A percentile compares a stretch with the other conserved stretches of the same genome.
phyloP scores from a whole-genome alignment of 2,113 vertebrate species.

The Miniopterus natalensis region DNA sequence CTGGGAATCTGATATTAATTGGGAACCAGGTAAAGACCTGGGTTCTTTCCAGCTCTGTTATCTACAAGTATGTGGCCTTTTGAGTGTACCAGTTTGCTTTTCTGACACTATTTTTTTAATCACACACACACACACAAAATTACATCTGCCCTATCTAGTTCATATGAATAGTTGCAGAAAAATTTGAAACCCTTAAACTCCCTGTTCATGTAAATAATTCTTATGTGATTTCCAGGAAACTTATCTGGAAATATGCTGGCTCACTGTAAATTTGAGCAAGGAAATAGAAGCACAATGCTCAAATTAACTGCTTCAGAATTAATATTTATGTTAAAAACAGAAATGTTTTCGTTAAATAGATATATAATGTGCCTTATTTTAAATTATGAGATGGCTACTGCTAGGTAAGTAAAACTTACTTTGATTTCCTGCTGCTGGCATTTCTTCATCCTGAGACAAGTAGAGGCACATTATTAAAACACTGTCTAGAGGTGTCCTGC shows the following conservation, averaged over 20 bases:
- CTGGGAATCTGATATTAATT: not conserved
- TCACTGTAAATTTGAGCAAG: not conserved
- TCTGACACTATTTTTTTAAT: not conserved
- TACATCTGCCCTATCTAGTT: not conserved
- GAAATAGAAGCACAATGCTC: not conserved
- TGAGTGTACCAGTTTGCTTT: not conserved
- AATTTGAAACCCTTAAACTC: not conserved
- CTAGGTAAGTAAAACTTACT: not conserved
- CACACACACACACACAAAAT: not conserved
- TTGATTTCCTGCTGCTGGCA: not conserved
- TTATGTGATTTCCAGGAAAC: not conserved
- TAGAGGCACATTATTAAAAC: not conserved
- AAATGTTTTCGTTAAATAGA: constrained; percentile 4
- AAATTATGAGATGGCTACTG: not conserved
- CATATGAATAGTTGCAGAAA: not conserved
- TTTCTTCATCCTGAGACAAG: not conserved
- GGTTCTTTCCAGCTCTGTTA: not conserved
- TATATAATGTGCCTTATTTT: not conserved
- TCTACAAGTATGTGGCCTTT: not conserved
- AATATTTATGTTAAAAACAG: constrained; percentile 28
- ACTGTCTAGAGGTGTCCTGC: not conserved
- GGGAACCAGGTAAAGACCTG: not conserved
- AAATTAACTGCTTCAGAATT: not conserved
- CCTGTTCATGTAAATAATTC: not conserved
- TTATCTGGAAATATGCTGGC: not conserved